Conservation (phyloP, 2,888 invertebrate genomes). For the Calliphora vomitoria region DNA sequence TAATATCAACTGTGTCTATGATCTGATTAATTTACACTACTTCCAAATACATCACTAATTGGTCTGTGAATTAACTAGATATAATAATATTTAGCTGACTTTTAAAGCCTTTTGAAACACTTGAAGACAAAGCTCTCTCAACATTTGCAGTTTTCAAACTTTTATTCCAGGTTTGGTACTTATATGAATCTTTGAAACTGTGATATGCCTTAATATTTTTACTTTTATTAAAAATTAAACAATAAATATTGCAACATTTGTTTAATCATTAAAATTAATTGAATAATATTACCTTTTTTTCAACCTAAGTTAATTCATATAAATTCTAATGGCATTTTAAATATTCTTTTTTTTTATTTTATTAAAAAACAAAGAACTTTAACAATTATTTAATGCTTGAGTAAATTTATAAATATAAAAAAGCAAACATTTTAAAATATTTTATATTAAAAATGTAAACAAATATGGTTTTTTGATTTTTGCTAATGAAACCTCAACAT, state of each 20-base stretch:
- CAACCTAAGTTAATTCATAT: neutral
- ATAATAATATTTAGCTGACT: too few relatives aligned
- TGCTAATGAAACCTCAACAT: constrained; percentile 40
- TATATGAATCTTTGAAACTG: neutral
- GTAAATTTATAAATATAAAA: constrained; percentile 21
- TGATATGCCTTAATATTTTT: neutral
- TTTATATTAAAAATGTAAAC: constrained; percentile 2
- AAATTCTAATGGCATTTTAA: constrained; percentile 38
- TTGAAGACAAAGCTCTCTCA: too few relatives aligned
- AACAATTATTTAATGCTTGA: constrained; percentile 29
- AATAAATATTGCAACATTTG: neutral
- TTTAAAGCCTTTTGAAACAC: too few relatives aligned
- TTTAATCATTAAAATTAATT: constrained; percentile 20
- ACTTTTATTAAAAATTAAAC: neutral
- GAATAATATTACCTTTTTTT: constrained; percentile 6
- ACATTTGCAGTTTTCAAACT: too few relatives aligned
- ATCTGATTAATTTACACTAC: too few relatives aligned
- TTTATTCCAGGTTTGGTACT: too few relatives aligned
- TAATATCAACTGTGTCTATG: too few relatives aligned
- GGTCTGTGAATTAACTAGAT: too few relatives aligned
- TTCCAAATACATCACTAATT: too few relatives aligned
- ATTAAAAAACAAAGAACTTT: neutral
- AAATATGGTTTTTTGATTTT: constrained; percentile 40
- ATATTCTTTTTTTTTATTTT: neutral
- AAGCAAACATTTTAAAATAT: neutral